These are phyloP conservation scores for Callosobruchus maculatus DNA, from an alignment of 2,888 invertebrate species.

Conservation along the genomic window DNA sequence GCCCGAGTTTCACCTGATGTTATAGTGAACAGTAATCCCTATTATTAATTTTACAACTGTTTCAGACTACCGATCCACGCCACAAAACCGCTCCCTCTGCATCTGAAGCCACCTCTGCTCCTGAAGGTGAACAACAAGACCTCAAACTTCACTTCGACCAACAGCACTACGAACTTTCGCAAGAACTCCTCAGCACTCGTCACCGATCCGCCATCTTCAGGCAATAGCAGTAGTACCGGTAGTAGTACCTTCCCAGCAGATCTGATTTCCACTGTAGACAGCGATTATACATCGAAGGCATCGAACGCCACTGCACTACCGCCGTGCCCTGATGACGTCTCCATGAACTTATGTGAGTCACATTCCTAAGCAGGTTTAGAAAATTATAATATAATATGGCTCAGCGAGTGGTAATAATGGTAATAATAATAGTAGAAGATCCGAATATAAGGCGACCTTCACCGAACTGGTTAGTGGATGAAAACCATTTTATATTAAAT, in stretches of 20 bases:
- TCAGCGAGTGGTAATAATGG: too few species aligned
- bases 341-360: slow-evolving; percentile 63
- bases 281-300: slow-evolving; percentile 17
- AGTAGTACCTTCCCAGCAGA: slow-evolving; percentile 11
- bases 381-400: too few species aligned
- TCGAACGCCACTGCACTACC: slow-evolving; percentile 37
- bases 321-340: slow-evolving; percentile 58
- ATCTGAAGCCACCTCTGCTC: slow-evolving; percentile 21
- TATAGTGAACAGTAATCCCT: too few species aligned
- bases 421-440: too few species aligned
- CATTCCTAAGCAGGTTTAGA: too few species aligned
- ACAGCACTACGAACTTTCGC: slow-evolving; percentile 20
- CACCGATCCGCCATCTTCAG: slow-evolving; percentile 25
- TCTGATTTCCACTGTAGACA: slow-evolving; percentile 18
- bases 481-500: too few species aligned
- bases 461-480: too few species aligned
- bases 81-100: slow-evolving; percentile 11
- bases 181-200: slow-evolving; percentile 15
- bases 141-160: slow-evolving; percentile 9
- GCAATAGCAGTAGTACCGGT: slow-evolving; percentile 3
- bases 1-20: too few species aligned
- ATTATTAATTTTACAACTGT: not conserved
- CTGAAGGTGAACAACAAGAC: slow-evolving; percentile 6
- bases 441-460: too few species aligned
- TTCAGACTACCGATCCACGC: slow-evolving; percentile 11